These are phyloP conservation scores for Invenusta paracnida DNA, from an alignment of 2,888 invertebrate genomes.

Conservation along the genomic window DNA sequence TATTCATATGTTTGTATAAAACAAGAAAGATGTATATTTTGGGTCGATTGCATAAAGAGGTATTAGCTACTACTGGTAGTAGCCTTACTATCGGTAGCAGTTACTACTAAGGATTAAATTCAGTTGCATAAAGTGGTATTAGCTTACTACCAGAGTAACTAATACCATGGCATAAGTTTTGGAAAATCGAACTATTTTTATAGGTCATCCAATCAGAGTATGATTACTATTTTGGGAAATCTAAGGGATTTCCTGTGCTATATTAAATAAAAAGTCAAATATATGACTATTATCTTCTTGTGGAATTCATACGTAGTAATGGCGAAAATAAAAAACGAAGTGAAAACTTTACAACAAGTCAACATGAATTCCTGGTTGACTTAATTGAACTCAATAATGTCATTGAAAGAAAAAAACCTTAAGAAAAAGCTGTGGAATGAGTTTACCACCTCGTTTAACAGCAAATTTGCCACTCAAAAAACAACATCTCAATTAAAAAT, in stretches of 20 bases:
- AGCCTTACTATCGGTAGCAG: too few relatives aligned
- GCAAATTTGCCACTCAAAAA: neutral
- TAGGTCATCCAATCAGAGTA: neutral
- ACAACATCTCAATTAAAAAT: neutral
- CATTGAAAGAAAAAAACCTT: neutral
- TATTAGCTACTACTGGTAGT: conserved; percentile 19
- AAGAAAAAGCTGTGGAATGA: neutral
- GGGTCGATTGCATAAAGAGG: conserved; percentile 11
- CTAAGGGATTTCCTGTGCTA: too few relatives aligned
- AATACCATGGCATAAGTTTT: conserved; percentile 13
- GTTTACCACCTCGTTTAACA: neutral
- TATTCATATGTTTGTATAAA: too few relatives aligned
- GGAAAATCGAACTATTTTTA: neutral
- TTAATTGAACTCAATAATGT: too few relatives aligned
- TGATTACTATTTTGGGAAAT: neutral
- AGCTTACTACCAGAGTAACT: conserved; percentile 9
- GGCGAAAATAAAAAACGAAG: neutral
- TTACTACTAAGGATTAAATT: conserved; percentile 3
- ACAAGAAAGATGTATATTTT: too few relatives aligned
- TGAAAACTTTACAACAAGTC: conserved; percentile 15
- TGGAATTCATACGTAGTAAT: too few relatives aligned
- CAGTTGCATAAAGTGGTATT: conserved; percentile 14
- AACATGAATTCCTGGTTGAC: neutral
- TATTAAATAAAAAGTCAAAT: too few relatives aligned
- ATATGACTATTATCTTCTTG: too few relatives aligned